Base-by-base conservation (phyloP, 2,888 invertebrate genomes). In the Drosophila ezoana region DNA sequence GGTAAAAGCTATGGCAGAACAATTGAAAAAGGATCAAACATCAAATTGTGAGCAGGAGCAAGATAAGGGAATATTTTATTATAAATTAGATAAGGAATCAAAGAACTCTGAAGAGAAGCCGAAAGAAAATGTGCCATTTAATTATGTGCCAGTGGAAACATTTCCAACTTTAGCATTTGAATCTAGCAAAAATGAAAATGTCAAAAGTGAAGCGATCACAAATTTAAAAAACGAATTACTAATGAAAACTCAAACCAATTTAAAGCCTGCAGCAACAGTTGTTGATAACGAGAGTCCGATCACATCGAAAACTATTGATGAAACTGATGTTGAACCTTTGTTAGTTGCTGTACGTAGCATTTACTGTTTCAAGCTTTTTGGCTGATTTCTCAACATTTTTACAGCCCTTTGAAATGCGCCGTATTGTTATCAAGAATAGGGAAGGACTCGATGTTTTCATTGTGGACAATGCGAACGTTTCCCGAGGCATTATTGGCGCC, bases 401-500 rank as follows among this genome's bases (percentile, higher is more conserved):
- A 35, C 28, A 82, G 82, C 87, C 84, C 0, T 82, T 86, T 11
- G 51, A 72, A 32, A 16, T 47, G 8, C 58, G 16, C 6, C 72
- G 56, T 0, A 18, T 82, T 2, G 28, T 4, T 5, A 38, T 10
- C 13, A 45, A 43, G 3, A 13, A 3, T 6, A 23, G 9, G 2
- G 45, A 51, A 0, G 81, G 83, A 1, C 35, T 82, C 1, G 63
- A 82, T 28, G 41, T 71, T 3, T 62, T 53, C 18, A 45, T 82
- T 60, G 87, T 83, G 23, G 76, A 86, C 10, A 80, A 63, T 23
- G 11, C 69, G 1, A 63, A 51, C 35, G 18, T 80, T 8, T 33
- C 40, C 1, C 61, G 68, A 1, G 82, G 87, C 2, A 63, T 86
- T 13, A 41, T 82, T 59, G 81, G 83, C 1, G 84, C 72, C 4